Evolutionary conservation across 92 coral and sea anemone genomes (phyloP), one percentile per base, ranked within the genome.

Genomic region (Zoanthus sansibaricus): DNA sequence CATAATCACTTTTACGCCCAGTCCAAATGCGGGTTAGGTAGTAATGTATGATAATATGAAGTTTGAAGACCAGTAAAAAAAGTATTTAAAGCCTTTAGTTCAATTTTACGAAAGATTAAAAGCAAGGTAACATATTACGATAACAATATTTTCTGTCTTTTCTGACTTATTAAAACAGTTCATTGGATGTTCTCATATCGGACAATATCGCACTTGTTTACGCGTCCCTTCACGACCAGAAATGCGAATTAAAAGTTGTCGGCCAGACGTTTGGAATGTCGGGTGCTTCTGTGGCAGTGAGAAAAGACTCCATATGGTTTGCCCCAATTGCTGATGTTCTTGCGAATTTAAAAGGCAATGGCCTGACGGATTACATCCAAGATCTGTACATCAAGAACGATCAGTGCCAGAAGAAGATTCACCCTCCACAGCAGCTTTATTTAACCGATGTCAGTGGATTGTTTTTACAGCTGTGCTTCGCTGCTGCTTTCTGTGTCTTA

Each of bases 261-360:
- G 98, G 98, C 1, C 93, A 91, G 7, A 91, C 96, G 11, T 94
- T 94, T 62, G 98, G 96, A 0, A 94, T 93, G 94, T 94, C 98
- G 0, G 98, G 98, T 48, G 94, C 94, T 33, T 90, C 96, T 2
- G 64, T 94, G 25, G 94, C 85, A 1, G 93, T 91, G 52, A 91
- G 87, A 68, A 94, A 94, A 56, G 93, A 89, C 55, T 91, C 94
- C 15, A 95, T 92, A 15, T 82, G 89, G 90, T 91, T 94, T 79
- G 79, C 90, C 13, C 87, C 87, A 18, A 85, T 94, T 46, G 83
- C 90, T 17, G 94, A 89, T 25, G 96, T 88, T 51, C 92, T 94
- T 11, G 87, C 82, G 32, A 88, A 55, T 32, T 87, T 94, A 1
- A 93, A 91, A 45, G 89, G 94, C 21, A 86, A 93, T 51, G 98